Base-by-base conservation (phyloP, 2,113 vertebrate species). In the Neoarius graeffei region DNA sequence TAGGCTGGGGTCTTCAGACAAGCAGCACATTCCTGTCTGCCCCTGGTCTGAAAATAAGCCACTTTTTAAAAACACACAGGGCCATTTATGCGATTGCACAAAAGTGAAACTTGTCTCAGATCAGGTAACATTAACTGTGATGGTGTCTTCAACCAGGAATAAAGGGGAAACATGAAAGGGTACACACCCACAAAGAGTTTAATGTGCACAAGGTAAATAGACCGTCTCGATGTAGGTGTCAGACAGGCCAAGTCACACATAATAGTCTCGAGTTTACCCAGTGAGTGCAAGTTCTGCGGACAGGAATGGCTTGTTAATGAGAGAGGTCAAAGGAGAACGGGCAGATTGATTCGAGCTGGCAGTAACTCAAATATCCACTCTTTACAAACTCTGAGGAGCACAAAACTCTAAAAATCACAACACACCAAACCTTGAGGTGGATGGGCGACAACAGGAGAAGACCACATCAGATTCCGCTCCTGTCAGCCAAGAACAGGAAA, bases 1-100 rank as follows among this genome's bases (percentile, higher is more conserved):
- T 23, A 74, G 30, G 81, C 77, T 85, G 85, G 60, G 60, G 81
- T n/a, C 64, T 59, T 81, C 54, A 74, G 20, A 67, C 81, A 66
- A 86, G 48, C 10, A 8, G 48, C 20, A 86, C 48, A 54, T 76
- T 85, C 79, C 48, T 74, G 30, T 85, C 67, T 81, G 8, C 19
- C 19, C 59, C n/a, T 56, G 57, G 54, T 48, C 11, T 5, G n/a
- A 67, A 27, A 25, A 14, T 1, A 30, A 27, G 83, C 35, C 8
- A 42, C 59, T 64, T 20, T 1, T 66, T 13, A 66, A n/a, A 81
- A 30, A 25, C 3, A 57, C 17, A 64, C 7, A 48, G 20, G 59
- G 25, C 19, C 57, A 3, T 76, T 74, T n/a, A 11, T 7, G 5
- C 54, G 14, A 19, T 17, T 62, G 60, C 19, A 62, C 20, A 10